phyloP scores from a whole-genome alignment of 2,888 invertebrate genomes.

The Latrodectus elegans region DNA sequence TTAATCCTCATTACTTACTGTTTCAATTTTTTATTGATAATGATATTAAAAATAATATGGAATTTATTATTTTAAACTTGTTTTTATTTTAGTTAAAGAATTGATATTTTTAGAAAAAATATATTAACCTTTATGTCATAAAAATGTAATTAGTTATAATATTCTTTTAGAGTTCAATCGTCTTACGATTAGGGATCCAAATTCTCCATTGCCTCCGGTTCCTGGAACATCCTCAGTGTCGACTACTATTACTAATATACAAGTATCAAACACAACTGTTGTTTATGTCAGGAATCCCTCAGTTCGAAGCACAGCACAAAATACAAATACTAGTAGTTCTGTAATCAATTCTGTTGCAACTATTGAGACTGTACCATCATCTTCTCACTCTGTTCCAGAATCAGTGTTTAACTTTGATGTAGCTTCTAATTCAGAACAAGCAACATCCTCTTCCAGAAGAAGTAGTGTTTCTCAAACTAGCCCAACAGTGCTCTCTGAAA shows the following conservation, averaged over 20 bases:
- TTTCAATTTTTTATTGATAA: too few relatives aligned
- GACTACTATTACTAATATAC: background rate
- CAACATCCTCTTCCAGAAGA: constrained; percentile 21
- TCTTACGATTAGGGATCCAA: constrained; percentile 65
- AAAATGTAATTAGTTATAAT: background rate
- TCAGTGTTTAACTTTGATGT: constrained; percentile 63
- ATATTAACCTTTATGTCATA: too few relatives aligned
- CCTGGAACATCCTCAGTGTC: constrained; percentile 26
- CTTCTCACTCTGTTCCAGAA: constrained; percentile 18
- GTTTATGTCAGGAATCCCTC: constrained; percentile 59
- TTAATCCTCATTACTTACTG: too few relatives aligned
- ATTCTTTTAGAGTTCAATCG: constrained; percentile 43
- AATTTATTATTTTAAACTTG: too few relatives aligned
- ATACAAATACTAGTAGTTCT: constrained; percentile 11
- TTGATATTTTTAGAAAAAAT: too few relatives aligned
- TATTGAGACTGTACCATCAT: background rate
- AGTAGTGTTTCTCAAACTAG: constrained; percentile 44
- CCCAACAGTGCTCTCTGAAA: background rate
- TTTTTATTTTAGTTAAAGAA: too few relatives aligned
- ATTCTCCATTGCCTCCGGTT: constrained; percentile 70
- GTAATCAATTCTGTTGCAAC: background rate
- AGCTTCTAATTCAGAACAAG: constrained; percentile 5
- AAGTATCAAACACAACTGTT: constrained; percentile 31
- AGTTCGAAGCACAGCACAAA: constrained; percentile 13
- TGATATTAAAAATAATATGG: too few relatives aligned